Percentiles rank a stretch among this genome's conserved stretches.
Conservation (phyloP, 2,888 invertebrate species). For the Andrena bicolor region DNA sequence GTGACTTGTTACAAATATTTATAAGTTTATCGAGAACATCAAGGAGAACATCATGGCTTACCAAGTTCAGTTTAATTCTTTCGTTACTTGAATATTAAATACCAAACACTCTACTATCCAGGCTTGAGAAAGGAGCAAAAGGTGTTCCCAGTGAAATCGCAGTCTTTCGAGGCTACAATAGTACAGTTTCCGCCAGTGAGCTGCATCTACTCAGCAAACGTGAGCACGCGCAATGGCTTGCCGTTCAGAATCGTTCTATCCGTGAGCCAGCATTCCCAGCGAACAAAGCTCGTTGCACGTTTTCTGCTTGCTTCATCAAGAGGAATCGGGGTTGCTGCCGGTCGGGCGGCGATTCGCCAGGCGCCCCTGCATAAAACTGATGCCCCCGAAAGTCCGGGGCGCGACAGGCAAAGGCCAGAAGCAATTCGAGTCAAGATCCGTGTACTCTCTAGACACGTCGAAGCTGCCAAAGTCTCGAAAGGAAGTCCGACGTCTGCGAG, state of each 20-base stretch:
- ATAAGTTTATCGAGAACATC: too few species aligned
- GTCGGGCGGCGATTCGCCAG: slow-evolving; percentile 1
- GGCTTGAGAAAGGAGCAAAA: too few species aligned
- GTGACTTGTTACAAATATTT: too few species aligned
- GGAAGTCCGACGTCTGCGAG: slow-evolving; percentile 57
- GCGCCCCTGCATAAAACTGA: slow-evolving; percentile 64
- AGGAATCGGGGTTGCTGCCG: slow-evolving; percentile 1
- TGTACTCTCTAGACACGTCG: slow-evolving; percentile 51
- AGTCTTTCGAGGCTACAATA: neutral
- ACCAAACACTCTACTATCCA: too few species aligned
- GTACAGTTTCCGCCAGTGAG: neutral
- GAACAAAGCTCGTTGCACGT: slow-evolving; percentile 1
- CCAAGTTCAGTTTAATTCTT: too few species aligned
- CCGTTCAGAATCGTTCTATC: neutral
- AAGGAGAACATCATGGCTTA: too few species aligned
- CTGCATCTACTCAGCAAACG: neutral
- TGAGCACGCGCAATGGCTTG: neutral
- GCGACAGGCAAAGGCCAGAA: slow-evolving; percentile 64
- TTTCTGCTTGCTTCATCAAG: neutral
- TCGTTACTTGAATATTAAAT: too few species aligned
- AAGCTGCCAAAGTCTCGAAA: slow-evolving; percentile 63
- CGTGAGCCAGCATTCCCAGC: neutral
- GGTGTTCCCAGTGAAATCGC: neutral
- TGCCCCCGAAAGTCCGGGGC: slow-evolving; percentile 44
- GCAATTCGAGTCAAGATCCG: slow-evolving; percentile 69